These are phyloP conservation scores for Acanthurus tractus DNA, from an alignment of 2,797 vertebrate genomes.

Conservation along the genomic window DNA sequence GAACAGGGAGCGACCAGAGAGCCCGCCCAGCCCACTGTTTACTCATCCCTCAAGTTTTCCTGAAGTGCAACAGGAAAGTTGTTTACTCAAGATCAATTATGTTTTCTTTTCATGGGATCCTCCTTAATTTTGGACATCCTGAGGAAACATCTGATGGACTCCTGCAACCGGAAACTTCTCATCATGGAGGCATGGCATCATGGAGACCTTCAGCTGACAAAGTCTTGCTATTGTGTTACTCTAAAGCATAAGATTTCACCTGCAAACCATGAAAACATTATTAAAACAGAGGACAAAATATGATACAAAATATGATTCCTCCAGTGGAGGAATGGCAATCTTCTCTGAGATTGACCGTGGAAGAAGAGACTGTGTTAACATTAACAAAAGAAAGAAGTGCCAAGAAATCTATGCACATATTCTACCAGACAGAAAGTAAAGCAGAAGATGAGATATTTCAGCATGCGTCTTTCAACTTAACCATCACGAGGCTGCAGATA, in stretches of 20 bases:
- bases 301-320: too few relatives aligned
- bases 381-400: not conserved
- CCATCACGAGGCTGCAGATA: not conserved
- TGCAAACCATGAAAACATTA: not conserved
- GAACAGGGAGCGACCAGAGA: slow-evolving; percentile 24
- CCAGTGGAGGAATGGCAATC: not conserved
- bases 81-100: not conserved
- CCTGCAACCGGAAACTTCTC: too few relatives aligned
- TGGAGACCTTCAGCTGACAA: not conserved
- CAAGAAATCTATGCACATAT: not conserved
- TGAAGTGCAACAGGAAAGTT: slow-evolving; percentile 9
- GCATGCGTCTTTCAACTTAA: not conserved
- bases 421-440: not conserved
- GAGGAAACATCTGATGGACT: too few relatives aligned
- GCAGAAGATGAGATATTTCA: slow-evolving; percentile 2
- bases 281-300: not conserved
- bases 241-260: not conserved
- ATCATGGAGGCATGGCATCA: not conserved
- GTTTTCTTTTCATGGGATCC: not conserved
- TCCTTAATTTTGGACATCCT: not conserved
- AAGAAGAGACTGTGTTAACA: not conserved
- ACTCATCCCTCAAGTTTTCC: slow-evolving; percentile 74
- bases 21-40: slow-evolving; percentile 54
- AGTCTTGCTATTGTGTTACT: not conserved
- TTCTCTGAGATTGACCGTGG: not conserved